These are phyloP conservation scores for Cyclopterus lumpus DNA, from an alignment of 2,797 vertebrate species.

Conservation along the genomic window DNA sequence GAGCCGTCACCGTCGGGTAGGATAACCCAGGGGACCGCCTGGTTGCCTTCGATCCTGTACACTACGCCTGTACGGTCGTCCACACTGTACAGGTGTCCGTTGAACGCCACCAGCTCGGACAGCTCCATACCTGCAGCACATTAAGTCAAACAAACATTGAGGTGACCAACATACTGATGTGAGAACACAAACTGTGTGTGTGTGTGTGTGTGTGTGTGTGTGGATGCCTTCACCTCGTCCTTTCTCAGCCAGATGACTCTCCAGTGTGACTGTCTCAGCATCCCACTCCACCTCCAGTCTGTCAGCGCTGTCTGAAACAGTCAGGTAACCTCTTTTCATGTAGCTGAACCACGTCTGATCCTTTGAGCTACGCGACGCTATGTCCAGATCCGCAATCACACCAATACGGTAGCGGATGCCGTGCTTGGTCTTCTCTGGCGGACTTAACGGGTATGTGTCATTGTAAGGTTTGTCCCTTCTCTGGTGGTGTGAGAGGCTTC, in stretches of 20 bases:
- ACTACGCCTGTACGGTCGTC: constrained; percentile 95
- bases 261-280: constrained; percentile 79
- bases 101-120: constrained; percentile 92
- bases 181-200: background rate
- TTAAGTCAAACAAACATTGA: background rate
- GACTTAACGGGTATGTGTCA: constrained; percentile 92
- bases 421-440: constrained; percentile 82
- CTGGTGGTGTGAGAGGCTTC: constrained; percentile 34
- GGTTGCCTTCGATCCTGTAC: constrained; percentile 90
- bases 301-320: constrained; percentile 85
- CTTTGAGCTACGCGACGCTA: constrained; percentile 82
- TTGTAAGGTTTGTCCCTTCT: constrained; percentile 86
- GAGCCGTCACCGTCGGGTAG: constrained; percentile 92
- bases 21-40: constrained; percentile 95
- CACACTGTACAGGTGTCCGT: constrained; percentile 93
- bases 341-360: constrained; percentile 95
- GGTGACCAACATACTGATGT: background rate
- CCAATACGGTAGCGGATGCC: constrained; percentile 92
- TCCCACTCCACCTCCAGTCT: constrained; percentile 92
- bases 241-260: constrained; percentile 93
- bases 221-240: constrained; percentile 88
- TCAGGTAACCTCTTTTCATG: constrained; percentile 91
- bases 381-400: constrained; percentile 94
- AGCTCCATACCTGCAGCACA: constrained; percentile 90
- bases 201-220: too few relatives aligned